These are phyloP conservation scores for Sclerurus mexicanus DNA, from an alignment of 2,113 vertebrate genomes.

Conservation along the genomic window DNA sequence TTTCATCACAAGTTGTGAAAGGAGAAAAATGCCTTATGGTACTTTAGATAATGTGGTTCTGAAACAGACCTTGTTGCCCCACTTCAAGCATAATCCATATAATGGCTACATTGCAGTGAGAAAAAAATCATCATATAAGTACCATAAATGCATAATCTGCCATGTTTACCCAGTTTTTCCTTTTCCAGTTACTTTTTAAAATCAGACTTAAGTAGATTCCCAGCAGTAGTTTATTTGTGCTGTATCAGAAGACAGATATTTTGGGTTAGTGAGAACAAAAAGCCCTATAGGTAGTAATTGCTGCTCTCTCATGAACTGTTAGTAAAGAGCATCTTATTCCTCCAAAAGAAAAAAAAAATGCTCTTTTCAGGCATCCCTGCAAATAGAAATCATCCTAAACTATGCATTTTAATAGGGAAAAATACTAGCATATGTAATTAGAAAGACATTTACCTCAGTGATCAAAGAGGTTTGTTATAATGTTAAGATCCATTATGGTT, in stretches of 20 bases:
- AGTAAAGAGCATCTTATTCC: not conserved
- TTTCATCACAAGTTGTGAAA: not conserved
- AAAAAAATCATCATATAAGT: slow-evolving; percentile 30
- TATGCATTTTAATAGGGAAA: not conserved
- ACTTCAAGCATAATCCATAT: slow-evolving; percentile 37
- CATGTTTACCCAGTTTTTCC: not conserved
- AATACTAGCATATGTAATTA: not conserved
- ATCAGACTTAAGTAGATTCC: slow-evolving; percentile 27
- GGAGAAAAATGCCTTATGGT: not conserved
- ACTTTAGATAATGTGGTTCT: slow-evolving; percentile 26
- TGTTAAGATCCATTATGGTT: not conserved
- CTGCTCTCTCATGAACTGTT: not conserved
- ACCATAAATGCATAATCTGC: slow-evolving; percentile 42
- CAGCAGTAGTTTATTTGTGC: slow-evolving; percentile 34
- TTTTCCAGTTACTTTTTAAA: not conserved
- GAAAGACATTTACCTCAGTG: not conserved
- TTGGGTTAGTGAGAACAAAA: slow-evolving; percentile 36
- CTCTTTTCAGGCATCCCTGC: not conserved
- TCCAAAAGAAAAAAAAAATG: not conserved
- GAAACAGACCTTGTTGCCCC: slow-evolving; percentile 6
- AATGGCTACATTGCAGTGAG: slow-evolving; percentile 20
- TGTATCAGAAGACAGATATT: slow-evolving; percentile 33
- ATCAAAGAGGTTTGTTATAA: not conserved
- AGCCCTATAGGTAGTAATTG: slow-evolving; percentile 35
- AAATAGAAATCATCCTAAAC: not conserved